phyloP scores from a whole-genome alignment of 2,888 invertebrate species.

The Tipula helvola region DNA sequence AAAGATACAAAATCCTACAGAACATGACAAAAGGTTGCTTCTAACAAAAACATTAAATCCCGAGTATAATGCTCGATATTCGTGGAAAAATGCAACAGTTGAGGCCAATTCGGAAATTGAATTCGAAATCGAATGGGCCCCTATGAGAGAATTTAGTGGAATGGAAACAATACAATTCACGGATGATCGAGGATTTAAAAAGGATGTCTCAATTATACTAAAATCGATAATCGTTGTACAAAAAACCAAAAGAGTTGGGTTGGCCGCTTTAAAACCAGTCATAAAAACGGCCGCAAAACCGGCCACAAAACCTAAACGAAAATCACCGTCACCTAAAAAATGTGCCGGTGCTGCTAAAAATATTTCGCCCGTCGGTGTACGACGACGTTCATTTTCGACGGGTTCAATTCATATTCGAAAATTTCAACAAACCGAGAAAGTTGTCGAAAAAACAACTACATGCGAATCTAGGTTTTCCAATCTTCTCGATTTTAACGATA shows the following conservation, averaged over 20 bases:
- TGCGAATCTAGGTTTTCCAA: not conserved
- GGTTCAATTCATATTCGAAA: not conserved
- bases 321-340: slow-evolving; percentile 23
- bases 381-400: not conserved
- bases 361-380: not conserved
- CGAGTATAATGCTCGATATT: slow-evolving; percentile 45
- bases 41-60: slow-evolving; percentile 40
- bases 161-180: slow-evolving; percentile 50
- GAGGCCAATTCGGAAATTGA: slow-evolving; percentile 41
- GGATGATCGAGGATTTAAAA: slow-evolving; percentile 49
- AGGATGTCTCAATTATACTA: slow-evolving; percentile 51
- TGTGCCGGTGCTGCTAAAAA: not conserved
- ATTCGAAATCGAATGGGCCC: slow-evolving; percentile 52
- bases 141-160: slow-evolving; percentile 43
- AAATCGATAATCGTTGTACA: slow-evolving; percentile 36
- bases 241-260: not conserved
- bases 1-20: slow-evolving; percentile 45
- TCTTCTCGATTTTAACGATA: slow-evolving; percentile 13
- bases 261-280: slow-evolving; percentile 16
- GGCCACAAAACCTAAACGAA: slow-evolving; percentile 16
- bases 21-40: slow-evolving; percentile 36
- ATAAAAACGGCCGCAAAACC: too few species aligned
- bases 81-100: slow-evolving; percentile 42
- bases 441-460: not conserved
- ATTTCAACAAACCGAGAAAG: not conserved